Evolutionary conservation across 2,113 vertebrate genomes (phyloP).

Genomic region (Pogona vitticeps): DNA sequence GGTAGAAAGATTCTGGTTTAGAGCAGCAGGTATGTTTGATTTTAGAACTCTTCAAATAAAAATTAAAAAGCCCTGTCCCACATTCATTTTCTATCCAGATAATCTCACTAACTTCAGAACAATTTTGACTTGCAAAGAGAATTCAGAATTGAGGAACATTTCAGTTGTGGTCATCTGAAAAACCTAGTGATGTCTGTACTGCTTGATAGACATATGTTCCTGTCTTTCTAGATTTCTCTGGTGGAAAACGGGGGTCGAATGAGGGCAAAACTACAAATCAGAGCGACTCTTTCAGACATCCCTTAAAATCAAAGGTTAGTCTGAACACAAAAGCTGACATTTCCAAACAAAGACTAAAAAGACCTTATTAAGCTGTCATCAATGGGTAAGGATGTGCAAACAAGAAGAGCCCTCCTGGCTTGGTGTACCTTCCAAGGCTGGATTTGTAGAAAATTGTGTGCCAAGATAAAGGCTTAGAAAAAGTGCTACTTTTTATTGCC

Average conservation of each 20-base stretch:
- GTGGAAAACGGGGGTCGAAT: background rate
- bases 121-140: background rate
- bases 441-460: conserved; percentile 34
- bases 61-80: background rate
- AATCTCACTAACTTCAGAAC: background rate
- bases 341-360: conserved; percentile 71
- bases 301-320: conserved; percentile 67
- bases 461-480: background rate
- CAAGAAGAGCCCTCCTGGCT: conserved; percentile 17
- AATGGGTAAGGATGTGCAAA: conserved; percentile 59
- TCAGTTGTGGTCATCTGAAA: background rate
- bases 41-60: background rate
- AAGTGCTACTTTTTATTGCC: background rate
- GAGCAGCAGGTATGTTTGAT: background rate
- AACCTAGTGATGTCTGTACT: background rate
- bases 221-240: conserved; percentile 51
- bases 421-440: background rate
- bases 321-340: conserved; percentile 70
- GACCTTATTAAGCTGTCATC: conserved; percentile 71
- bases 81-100: background rate
- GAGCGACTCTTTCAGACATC: conserved; percentile 49
- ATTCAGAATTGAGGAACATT: background rate
- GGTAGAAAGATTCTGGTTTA: background rate
- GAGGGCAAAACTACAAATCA: conserved; percentile 47
- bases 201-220: conserved; percentile 2